A percentile compares a stretch with the other conserved stretches of the same genome.
Evolutionary conservation across 2,797 vertebrate genomes (phyloP).

Genomic region (Phataginus tetradactyla): DNA sequence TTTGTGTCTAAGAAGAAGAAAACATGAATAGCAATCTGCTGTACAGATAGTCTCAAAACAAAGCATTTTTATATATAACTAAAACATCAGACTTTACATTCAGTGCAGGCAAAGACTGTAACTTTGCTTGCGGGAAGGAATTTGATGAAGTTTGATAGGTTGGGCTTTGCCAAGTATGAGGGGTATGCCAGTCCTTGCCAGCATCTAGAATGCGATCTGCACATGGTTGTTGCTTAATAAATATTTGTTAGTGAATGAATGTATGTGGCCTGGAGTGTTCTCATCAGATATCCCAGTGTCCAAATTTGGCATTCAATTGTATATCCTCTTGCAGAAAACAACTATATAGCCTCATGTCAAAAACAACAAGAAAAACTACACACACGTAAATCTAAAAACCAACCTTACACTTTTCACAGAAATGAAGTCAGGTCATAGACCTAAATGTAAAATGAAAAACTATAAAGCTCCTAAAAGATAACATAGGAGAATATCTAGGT

Average conservation of each 20-base stretch:
- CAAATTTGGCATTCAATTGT: neutral
- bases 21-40: neutral
- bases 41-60: neutral
- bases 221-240: neutral
- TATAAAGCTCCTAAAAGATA: neutral
- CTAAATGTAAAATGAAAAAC: neutral
- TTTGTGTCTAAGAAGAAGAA: neutral
- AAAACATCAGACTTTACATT: neutral
- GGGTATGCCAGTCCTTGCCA: neutral
- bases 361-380: no score
- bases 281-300: neutral
- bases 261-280: neutral
- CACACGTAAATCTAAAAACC: neutral
- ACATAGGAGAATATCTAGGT: neutral
- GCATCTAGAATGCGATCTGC: neutral
- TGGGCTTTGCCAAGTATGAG: neutral
- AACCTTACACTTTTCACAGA: neutral
- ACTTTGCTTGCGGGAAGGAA: neutral
- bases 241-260: neutral
- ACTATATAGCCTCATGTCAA: no score
- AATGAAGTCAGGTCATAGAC: neutral
- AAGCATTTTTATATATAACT: neutral
- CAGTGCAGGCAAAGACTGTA: neutral
- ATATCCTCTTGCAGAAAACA: neutral
- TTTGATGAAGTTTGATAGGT: neutral